Evolutionary conservation across 2,113 vertebrate species (phyloP).

Genomic region (Oryzias curvinotus): DNA sequence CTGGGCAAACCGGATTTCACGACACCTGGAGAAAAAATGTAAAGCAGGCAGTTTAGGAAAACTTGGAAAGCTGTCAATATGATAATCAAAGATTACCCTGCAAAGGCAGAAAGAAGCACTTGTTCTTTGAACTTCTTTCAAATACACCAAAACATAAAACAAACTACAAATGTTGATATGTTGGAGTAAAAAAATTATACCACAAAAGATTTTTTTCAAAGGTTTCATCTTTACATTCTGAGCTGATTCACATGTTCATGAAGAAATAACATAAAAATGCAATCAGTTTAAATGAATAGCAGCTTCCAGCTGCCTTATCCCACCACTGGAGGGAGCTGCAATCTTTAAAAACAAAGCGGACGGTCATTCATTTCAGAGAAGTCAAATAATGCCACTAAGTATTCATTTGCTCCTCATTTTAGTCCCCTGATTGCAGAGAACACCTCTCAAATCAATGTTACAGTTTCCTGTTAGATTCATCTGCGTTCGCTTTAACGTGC

Average conservation of each 20-base stretch:
- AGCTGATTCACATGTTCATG: too few species aligned
- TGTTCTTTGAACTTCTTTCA: too few species aligned
- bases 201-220: too few species aligned
- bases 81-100: too few species aligned
- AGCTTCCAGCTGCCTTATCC: not conserved
- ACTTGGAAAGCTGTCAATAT: not conserved
- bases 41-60: conserved; percentile 14
- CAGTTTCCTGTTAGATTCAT: too few species aligned
- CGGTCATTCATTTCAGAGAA: not conserved
- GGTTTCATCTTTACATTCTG: too few species aligned
- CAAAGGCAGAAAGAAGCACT: too few species aligned
- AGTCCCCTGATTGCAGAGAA: conserved; percentile 2
- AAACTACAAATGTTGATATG: too few species aligned
- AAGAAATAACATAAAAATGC: not conserved
- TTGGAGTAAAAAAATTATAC: too few species aligned
- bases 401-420: not conserved
- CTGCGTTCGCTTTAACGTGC: too few species aligned
- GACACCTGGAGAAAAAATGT: conserved; percentile 53
- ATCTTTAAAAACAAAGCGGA: conserved; percentile 6
- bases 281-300: not conserved
- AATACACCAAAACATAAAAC: too few species aligned
- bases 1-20: conserved; percentile 71
- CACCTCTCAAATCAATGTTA: not conserved
- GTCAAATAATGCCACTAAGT: not conserved
- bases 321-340: conserved; percentile 62